Base-by-base conservation (phyloP, 1,140 invertebrate species). In the Drosophila yakuba region DNA sequence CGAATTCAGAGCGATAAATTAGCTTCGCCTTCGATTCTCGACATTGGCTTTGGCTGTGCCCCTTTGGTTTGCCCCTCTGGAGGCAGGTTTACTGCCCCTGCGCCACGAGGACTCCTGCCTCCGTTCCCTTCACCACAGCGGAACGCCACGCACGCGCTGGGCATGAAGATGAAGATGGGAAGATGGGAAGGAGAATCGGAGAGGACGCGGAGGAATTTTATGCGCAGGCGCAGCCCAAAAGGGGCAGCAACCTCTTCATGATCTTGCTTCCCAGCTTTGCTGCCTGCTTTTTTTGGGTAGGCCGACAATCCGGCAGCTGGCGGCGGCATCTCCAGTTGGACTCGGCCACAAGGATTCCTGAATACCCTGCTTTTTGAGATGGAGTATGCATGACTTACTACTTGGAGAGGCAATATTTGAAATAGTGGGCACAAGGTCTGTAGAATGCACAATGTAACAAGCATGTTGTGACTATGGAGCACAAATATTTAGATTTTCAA, bases 91-190 rank as follows among this genome's bases (percentile, higher is more conserved):
- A 14, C 12, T 11, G 20, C 20, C 23, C 25, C 36, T 25, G 11
- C 32, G 52, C 10, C 28, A 32, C 28, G n/a, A 25, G n/a, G 10
- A 47, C 23, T 41, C 23, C 23, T 20, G 23, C n/a, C 12, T 12
- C 28, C 6, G 15, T 45, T 17, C 20, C 8, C 11, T 12, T 3
- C 15, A 36, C n/a, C 62, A 48, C 23, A 80, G 68, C 77, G 73
- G 69, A 80, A 85, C 81, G 77, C 76, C 63, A 71, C 74, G 82
- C 82, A 85, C 66, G 82, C 81, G 78, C 61, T 62, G 56, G 4
- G 5, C 7, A 50, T 50, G 25, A 58, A 45, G 6, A 20, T 20
- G 2, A 56, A 39, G 47, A 35, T 12, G 4, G 12, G 12, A 10
- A 38, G 36, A 7, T 7, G 28, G 6, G 20, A 20, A 20, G 20